Percentiles rank a stretch among this genome's conserved stretches.
Evolutionary conservation across 2,888 invertebrate species (phyloP).

Genomic region (Phanerotoma sp.): DNA sequence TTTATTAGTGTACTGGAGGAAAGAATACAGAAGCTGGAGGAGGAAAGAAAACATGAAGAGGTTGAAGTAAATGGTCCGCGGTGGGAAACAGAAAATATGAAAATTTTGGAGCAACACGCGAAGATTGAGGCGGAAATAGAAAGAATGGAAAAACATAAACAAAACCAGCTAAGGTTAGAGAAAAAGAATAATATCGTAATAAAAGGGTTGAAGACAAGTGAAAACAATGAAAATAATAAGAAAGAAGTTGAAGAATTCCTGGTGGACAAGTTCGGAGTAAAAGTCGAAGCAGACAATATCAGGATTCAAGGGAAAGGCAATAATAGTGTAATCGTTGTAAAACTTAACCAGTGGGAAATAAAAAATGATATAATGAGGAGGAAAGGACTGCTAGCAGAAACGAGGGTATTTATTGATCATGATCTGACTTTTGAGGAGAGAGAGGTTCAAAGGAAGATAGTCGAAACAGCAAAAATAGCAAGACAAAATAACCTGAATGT

Average conservation of each 20-base stretch:
- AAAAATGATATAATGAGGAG: background rate
- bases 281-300: background rate
- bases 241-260: background rate
- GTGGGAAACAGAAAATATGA: background rate
- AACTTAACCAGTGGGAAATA: too few relatives aligned
- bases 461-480: background rate
- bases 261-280: background rate
- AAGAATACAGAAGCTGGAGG: too few relatives aligned
- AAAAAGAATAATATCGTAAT: background rate
- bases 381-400: slow-evolving; percentile 2
- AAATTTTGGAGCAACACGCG: background rate
- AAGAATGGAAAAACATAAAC: too few relatives aligned
- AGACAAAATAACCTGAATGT: slow-evolving; percentile 5
- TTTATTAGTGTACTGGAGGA: background rate
- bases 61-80: too few relatives aligned
- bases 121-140: too few relatives aligned
- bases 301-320: background rate
- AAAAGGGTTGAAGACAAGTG: background rate
- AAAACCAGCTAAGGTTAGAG: background rate
- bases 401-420: slow-evolving; percentile 2
- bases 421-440: slow-evolving; percentile 1
- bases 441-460: slow-evolving; percentile 5
- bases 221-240: background rate
- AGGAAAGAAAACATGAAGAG: too few relatives aligned
- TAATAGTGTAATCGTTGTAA: background rate